A percentile compares a stretch with the other conserved stretches of the same genome.
Conservation (phyloP, 2,113 vertebrate genomes). For the Halcyon senegalensis region DNA sequence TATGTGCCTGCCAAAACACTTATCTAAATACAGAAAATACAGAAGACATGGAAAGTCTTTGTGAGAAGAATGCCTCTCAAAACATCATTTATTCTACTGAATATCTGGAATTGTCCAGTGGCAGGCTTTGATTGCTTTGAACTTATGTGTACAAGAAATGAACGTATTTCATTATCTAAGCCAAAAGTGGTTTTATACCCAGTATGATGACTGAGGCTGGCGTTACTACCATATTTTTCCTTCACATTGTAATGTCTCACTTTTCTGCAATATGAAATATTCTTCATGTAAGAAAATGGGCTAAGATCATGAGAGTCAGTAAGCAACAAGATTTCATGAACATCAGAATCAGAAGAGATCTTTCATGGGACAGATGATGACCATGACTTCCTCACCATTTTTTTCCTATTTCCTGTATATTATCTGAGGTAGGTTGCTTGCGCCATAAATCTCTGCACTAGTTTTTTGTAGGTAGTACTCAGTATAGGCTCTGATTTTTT, state of each 20-base stretch:
- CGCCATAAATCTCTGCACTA: not conserved
- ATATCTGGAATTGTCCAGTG: not conserved
- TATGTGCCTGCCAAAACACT: not conserved
- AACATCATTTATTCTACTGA: not conserved
- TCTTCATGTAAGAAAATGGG: not conserved
- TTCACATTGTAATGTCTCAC: not conserved
- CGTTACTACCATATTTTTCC: not conserved
- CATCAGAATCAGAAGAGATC: not conserved
- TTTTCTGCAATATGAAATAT: not conserved
- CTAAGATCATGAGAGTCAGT: not conserved
- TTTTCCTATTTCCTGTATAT: not conserved
- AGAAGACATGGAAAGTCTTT: not conserved
- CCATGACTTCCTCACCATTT: not conserved
- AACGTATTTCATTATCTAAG: not conserved
- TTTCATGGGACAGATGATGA: not conserved
- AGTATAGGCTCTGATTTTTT: not conserved
- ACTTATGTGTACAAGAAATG: not conserved
- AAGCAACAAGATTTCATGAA: not conserved
- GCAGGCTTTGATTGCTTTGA: not conserved
- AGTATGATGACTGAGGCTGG: not conserved
- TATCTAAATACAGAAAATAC: not conserved
- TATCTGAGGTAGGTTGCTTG: not conserved
- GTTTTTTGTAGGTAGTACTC: not conserved
- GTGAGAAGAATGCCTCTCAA: not conserved
- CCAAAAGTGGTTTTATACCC: not conserved